These are phyloP conservation scores for Cydia pomonella DNA, from an alignment of 1,140 invertebrate genomes.

Conservation along the genomic window DNA sequence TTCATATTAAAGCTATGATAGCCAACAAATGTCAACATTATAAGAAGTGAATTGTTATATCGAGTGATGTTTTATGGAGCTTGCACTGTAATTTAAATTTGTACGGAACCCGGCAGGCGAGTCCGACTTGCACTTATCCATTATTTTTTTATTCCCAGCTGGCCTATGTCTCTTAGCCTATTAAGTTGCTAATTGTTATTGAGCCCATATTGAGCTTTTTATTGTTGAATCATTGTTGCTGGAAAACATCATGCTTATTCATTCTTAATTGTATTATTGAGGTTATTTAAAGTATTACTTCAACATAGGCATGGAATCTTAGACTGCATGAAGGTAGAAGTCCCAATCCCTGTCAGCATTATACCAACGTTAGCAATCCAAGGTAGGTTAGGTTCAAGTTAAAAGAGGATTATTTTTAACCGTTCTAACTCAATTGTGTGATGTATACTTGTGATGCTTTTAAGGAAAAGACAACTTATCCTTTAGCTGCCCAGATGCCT, in stretches of 20 bases:
- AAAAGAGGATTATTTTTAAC: background rate
- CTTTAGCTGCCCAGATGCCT: too few relatives aligned
- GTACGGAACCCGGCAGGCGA: too few relatives aligned
- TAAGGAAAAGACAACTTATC: background rate
- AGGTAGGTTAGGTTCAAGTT: background rate
- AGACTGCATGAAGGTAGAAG: constrained; percentile 5
- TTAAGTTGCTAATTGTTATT: background rate
- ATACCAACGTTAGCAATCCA: background rate
- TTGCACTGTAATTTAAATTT: too few relatives aligned
- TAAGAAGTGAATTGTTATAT: too few relatives aligned
- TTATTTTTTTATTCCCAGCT: background rate
- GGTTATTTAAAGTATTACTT: constrained; percentile 12
- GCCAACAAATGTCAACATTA: too few relatives aligned
- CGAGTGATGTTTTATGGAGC: too few relatives aligned
- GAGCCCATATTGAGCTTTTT: background rate
- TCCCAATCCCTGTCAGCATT: constrained; percentile 4
- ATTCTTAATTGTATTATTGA: constrained; percentile 5
- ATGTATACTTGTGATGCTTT: background rate
- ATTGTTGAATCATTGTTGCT: background rate
- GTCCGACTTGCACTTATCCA: too few relatives aligned
- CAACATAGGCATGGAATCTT: constrained; percentile 19
- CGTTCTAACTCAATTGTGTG: background rate
- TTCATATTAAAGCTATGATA: too few relatives aligned
- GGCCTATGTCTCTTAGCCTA: background rate
- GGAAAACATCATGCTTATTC: background rate